A percentile compares a stretch with the other conserved stretches of the same genome.
phyloP scores from a whole-genome alignment of 2,113 vertebrate species.

The Piaya cayana region DNA sequence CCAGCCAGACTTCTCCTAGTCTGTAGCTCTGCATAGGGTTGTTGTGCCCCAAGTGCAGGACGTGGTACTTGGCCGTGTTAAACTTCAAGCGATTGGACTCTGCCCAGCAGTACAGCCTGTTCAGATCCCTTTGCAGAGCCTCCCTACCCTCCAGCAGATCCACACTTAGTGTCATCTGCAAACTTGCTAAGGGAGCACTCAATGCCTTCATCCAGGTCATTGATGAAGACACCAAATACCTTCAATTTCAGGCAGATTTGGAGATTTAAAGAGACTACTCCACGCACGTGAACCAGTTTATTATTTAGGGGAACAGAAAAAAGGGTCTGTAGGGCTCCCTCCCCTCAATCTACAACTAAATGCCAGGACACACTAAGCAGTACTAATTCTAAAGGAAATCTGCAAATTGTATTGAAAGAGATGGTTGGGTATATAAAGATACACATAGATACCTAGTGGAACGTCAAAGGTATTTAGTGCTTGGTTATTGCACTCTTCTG shows the following conservation, averaged over 20 bases:
- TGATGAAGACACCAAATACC: no score
- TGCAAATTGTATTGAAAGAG: neutral
- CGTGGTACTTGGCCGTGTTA: no score
- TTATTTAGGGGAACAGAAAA: neutral
- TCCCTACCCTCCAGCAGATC: no score
- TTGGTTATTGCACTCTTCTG: neutral
- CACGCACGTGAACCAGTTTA: neutral
- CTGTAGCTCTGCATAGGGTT: no score
- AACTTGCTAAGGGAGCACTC: no score
- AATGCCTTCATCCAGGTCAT: no score
- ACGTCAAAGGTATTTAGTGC: neutral
- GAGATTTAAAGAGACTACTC: neutral
- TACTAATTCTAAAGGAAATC: neutral
- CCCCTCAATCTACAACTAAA: neutral
- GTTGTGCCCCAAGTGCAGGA: no score
- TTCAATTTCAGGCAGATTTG: neutral
- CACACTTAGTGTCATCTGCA: no score
- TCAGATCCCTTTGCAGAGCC: no score
- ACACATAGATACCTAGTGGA: rapidly evolving
- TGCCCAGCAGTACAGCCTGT: no score
- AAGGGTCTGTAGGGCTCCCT: neutral
- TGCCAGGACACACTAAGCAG: neutral
- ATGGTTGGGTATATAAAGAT: neutral
- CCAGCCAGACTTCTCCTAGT: no score
- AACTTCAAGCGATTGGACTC: no score